A percentile compares a stretch with the other conserved stretches of the same genome.
These are phyloP conservation scores for Apus apus DNA, from an alignment of 2,113 vertebrate species.

Conservation along the genomic window DNA sequence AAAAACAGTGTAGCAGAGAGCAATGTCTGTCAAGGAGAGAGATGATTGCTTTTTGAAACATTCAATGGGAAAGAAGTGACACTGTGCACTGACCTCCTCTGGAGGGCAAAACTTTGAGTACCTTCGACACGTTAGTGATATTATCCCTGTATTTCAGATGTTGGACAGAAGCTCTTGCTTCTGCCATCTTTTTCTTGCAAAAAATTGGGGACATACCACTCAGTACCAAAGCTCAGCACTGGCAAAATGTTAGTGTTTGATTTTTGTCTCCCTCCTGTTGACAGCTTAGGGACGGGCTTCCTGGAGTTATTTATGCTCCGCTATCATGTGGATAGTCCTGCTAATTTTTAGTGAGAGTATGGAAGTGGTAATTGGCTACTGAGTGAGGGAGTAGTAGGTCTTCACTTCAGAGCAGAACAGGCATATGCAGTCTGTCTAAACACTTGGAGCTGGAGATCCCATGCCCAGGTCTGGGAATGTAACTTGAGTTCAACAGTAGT, in stretches of 20 bases:
- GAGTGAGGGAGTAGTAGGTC: not conserved
- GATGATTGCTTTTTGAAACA: not conserved
- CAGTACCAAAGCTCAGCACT: not conserved
- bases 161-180: not conserved
- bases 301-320: not conserved
- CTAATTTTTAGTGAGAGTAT: not conserved
- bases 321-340: not conserved
- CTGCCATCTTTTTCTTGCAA: not conserved
- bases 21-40: not conserved
- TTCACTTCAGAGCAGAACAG: not conserved
- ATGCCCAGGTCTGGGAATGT: rapidly evolving
- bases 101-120: not conserved
- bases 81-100: not conserved
- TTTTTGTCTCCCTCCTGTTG: not conserved
- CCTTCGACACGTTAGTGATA: rapidly evolving
- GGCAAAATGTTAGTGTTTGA: not conserved
- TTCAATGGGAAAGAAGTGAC: not conserved
- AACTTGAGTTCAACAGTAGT: not conserved
- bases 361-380: not conserved
- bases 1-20: not conserved
- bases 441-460: not conserved
- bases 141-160: not conserved
- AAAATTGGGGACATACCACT: not conserved
- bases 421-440: not conserved
- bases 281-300: not conserved